These are phyloP conservation scores for Marasmarcha lunaedactyla DNA, from an alignment of 2,888 invertebrate genomes.

Conservation along the genomic window DNA sequence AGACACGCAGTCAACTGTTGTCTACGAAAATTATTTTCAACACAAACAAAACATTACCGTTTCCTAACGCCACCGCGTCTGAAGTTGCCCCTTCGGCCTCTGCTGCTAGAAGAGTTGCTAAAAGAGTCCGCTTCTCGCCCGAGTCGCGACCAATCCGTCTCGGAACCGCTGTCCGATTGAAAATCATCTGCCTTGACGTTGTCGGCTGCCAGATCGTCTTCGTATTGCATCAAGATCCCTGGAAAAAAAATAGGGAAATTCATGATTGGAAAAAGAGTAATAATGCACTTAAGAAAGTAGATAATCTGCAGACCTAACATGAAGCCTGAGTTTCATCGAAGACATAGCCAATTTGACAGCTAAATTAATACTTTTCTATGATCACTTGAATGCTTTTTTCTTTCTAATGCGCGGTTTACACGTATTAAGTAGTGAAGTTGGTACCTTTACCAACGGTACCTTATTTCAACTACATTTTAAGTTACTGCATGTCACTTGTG, in stretches of 20 bases:
- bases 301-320: neutral
- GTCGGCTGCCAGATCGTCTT: slow-evolving; percentile 41
- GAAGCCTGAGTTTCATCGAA: no score
- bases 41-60: no score
- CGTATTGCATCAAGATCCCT: slow-evolving; percentile 51
- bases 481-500: no score
- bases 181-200: slow-evolving; percentile 11
- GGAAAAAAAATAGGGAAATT: slow-evolving; percentile 2
- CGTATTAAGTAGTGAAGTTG: no score
- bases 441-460: no score
- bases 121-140: slow-evolving; percentile 20
- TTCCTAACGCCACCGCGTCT: slow-evolving; percentile 20
- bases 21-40: no score
- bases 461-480: no score
- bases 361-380: no score
- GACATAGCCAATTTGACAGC: no score
- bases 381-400: no score
- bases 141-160: slow-evolving; percentile 45
- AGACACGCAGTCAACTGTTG: no score
- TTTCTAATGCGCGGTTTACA: no score
- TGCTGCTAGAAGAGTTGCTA: neutral
- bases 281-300: neutral
- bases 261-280: neutral
- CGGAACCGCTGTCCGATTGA: slow-evolving; percentile 29
- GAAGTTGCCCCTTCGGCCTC: slow-evolving; percentile 4